Evolutionary conservation across 2,113 vertebrate genomes (phyloP), one percentile per base, ranked within the genome.

Genomic region (Bambusicola thoracicus): DNA sequence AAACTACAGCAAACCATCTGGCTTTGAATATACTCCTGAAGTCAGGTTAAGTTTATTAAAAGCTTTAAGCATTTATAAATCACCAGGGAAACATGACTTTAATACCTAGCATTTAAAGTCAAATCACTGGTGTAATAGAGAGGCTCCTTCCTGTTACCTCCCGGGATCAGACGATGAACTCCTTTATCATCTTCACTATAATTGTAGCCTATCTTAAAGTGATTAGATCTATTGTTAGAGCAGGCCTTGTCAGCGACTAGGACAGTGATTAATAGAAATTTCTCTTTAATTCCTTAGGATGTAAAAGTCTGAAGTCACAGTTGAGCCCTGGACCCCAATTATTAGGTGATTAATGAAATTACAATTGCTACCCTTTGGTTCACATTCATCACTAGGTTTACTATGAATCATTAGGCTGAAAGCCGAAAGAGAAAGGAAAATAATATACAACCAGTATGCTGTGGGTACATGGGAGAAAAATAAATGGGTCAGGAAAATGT

Each of bases 311-410:
- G 91, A 97, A 98, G 95, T 95, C 97, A 97, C 96, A 97, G 94
- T 96, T 97, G 97, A 98, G 94, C 83, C 95, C 92, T 61, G 48
- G 95, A 97, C 96, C 97, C 94, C 98, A 98, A 98, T 98, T 98
- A 98, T 98, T 97, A 97, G 97, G 85, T 98, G 97, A 98, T 98
- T 98, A 98, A 98, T 98, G 96, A 96, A 97, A 97, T 97, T 96
- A 90, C 98, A 98, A 98, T 98, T 98, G 95, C 76, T 69, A 97
- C 51, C 53, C 93, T 96, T 98, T 89, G 61, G 27, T 94, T 95
- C 95, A 94, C 96, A 96, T 97, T 95, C 92, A 98, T 97, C 97
- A 97, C 94, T 81, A 91, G 75, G 92, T 94, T 96, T 95, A 90
- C 95, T 97, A 97, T 97, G 96, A 98, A 98, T 98, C 95, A 98